phyloP scores from a whole-genome alignment of 2,797 vertebrate genomes.

The Tinamus major region DNA sequence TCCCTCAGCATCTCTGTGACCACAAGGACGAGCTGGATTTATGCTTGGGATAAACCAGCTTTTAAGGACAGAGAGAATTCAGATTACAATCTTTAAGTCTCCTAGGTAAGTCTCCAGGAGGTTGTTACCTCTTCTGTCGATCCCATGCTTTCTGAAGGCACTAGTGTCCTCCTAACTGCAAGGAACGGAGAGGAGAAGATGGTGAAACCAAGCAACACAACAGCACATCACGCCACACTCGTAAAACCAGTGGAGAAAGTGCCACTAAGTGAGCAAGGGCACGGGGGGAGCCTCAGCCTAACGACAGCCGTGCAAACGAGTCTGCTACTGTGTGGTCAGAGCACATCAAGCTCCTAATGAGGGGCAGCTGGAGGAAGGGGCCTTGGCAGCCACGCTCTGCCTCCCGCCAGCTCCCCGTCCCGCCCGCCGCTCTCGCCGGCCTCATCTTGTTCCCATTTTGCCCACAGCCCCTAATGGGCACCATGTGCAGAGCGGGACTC shows the following conservation, averaged over 20 bases:
- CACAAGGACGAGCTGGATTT: neutral
- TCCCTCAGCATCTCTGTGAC: too few relatives aligned
- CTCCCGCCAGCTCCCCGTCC: neutral
- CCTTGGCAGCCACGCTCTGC: neutral
- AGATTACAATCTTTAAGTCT: neutral
- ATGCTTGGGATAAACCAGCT: fast-evolving
- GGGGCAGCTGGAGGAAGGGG: neutral
- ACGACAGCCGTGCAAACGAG: fast-evolving
- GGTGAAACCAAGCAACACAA: neutral
- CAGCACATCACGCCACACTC: neutral
- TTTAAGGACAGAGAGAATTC: neutral
- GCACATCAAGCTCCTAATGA: fast-evolving
- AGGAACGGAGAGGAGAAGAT: neutral
- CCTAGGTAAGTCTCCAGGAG: neutral
- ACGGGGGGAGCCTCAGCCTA: fast-evolving
- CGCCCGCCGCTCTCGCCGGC: neutral
- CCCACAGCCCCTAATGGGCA: neutral
- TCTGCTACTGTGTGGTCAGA: neutral
- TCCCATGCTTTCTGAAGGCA: neutral
- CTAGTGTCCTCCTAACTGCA: neutral
- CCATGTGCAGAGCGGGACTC: neutral
- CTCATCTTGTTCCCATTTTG: neutral
- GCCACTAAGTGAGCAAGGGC: neutral
- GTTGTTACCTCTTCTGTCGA: neutral
- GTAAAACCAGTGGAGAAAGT: neutral